A percentile compares a stretch with the other conserved stretches of the same genome.
Conservation (phyloP, 1,140 invertebrate genomes). For the Drosophila busckii region DNA sequence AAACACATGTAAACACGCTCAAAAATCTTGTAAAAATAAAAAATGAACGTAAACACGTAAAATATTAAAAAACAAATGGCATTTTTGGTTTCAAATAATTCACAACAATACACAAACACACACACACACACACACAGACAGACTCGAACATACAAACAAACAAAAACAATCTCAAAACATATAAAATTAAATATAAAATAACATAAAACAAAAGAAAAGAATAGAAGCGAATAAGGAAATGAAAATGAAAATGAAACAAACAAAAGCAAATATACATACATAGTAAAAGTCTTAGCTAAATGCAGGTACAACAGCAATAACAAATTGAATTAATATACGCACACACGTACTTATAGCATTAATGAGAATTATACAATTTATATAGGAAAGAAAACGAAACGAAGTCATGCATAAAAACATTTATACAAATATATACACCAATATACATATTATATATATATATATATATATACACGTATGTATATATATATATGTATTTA, state of each 20-base stretch:
- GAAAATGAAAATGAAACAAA: constrained; percentile 64
- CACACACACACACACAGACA: constrained; percentile 8
- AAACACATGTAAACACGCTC: constrained; percentile 53
- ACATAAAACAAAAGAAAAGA: constrained; percentile 14
- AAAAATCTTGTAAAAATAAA: constrained; percentile 47
- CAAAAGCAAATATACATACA: constrained; percentile 43
- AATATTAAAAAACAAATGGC: constrained; percentile 24
- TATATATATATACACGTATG: too few species aligned
- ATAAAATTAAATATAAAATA: too few species aligned
- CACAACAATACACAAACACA: background rate
- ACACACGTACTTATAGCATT: constrained; percentile 34
- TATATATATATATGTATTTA: constrained; percentile 40
- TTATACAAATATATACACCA: too few species aligned
- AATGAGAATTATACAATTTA: too few species aligned
- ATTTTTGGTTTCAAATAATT: constrained; percentile 58
- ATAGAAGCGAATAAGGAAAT: constrained; percentile 25
- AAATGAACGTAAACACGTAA: constrained; percentile 23
- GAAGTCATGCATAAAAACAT: too few species aligned
- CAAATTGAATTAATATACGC: constrained; percentile 9
- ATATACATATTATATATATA: too few species aligned
- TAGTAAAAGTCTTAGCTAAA: constrained; percentile 58
- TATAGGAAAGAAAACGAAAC: too few species aligned
- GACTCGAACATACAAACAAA: background rate
- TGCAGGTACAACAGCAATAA: constrained; percentile 5
- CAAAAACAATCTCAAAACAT: constrained; percentile 9